These are phyloP conservation scores for Maccullochella peelii DNA, from an alignment of 2,113 vertebrate genomes.

Conservation along the genomic window DNA sequence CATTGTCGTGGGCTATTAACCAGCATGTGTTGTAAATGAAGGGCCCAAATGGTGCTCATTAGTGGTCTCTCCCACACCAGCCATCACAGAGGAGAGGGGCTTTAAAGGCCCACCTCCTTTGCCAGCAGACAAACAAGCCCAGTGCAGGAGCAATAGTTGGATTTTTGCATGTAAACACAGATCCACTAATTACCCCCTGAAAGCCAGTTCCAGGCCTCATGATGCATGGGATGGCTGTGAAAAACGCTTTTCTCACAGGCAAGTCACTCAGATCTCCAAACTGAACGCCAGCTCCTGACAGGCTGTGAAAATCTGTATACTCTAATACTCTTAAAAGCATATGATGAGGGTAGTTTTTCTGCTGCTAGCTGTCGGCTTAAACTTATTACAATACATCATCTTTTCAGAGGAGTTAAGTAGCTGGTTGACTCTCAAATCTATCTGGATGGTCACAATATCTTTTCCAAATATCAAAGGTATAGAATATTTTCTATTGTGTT, in stretches of 20 bases:
- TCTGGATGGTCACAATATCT: background rate
- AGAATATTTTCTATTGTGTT: constrained; percentile 7
- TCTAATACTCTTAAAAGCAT: constrained; percentile 17
- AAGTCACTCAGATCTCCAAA: constrained; percentile 32
- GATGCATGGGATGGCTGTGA: constrained; percentile 46
- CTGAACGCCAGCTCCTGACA: constrained; percentile 27
- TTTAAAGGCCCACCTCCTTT: constrained; percentile 45
- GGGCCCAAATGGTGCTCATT: constrained; percentile 79
- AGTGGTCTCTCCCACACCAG: constrained; percentile 64
- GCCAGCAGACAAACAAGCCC: constrained; percentile 57
- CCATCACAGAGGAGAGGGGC: constrained; percentile 51
- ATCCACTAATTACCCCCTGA: constrained; percentile 43
- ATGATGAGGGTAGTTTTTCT: background rate
- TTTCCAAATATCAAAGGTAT: constrained; percentile 22
- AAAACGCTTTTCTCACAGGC: constrained; percentile 45
- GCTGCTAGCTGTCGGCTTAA: constrained; percentile 4
- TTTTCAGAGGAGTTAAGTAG: background rate
- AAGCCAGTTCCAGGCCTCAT: constrained; percentile 35
- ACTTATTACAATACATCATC: constrained; percentile 2
- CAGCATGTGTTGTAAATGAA: constrained; percentile 76
- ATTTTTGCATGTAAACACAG: constrained; percentile 50
- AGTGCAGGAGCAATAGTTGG: constrained; percentile 29
- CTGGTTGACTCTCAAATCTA: background rate
- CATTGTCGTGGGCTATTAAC: constrained; percentile 70
- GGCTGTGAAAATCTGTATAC: constrained; percentile 34